Conservation (phyloP, 2,888 invertebrate species). For the Smittia sp. region DNA sequence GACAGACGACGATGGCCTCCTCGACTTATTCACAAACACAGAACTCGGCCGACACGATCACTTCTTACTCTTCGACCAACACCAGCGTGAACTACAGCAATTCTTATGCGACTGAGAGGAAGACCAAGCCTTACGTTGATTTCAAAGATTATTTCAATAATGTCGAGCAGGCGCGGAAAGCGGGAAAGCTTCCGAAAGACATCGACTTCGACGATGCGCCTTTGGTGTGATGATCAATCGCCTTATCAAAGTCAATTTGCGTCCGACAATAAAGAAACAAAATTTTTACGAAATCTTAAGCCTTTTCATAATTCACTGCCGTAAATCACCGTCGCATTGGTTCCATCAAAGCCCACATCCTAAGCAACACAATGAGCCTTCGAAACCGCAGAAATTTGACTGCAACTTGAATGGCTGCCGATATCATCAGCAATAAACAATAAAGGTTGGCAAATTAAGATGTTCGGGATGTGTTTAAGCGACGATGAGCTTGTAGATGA, state of each 20-base stretch:
- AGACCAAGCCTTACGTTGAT: constrained; percentile 78
- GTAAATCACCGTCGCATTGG: constrained; percentile 19
- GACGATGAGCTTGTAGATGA: not conserved
- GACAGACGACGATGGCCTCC: constrained; percentile 42
- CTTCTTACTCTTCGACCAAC: constrained; percentile 49
- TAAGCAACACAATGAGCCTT: not conserved
- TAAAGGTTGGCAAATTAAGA: constrained; percentile 21
- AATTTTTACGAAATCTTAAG: too few relatives aligned
- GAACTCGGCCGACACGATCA: constrained; percentile 41
- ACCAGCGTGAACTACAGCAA: constrained; percentile 50
- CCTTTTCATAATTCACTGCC: too few relatives aligned
- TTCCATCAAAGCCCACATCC: constrained; percentile 19
- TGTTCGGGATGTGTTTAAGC: constrained; percentile 1
- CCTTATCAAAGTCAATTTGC: too few relatives aligned
- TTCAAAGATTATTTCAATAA: constrained; percentile 77
- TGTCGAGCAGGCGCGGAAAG: constrained; percentile 63
- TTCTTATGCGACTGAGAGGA: constrained; percentile 61
- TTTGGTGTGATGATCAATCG: not conserved
- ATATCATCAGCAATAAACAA: constrained; percentile 25
- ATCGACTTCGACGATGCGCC: constrained; percentile 54
- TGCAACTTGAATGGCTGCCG: not conserved
- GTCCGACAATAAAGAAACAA: too few relatives aligned
- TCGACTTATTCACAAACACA: constrained; percentile 45
- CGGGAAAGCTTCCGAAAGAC: constrained; percentile 65
- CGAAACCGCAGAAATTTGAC: constrained; percentile 9